Base-by-base conservation (phyloP, 2,113 vertebrate species). In the Lagopus muta region DNA sequence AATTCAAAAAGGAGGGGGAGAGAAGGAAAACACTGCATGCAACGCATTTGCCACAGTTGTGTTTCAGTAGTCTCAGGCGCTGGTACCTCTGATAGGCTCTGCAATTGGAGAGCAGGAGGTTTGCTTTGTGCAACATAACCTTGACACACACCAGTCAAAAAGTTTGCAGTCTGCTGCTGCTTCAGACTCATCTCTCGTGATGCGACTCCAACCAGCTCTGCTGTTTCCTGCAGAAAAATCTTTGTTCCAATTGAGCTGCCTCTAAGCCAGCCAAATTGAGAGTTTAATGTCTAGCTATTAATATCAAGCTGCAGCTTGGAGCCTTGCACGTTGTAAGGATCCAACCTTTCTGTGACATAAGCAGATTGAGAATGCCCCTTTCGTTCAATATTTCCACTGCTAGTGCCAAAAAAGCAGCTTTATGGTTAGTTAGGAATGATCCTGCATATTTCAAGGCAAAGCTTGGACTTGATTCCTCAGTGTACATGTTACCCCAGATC, bases 301-400 rank as follows among this genome's bases (percentile, higher is more conserved):
- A 95, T 95, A 96, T 93, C 90, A 66, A 86, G 83, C 89, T 94
- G 93, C 89, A 95, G 92, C 81, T 94, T 95, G 94, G 95, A 97
- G 92, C 92, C 86, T 61, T 72, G 90, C 40, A 21, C 73, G 1
- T 60, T 92, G 73, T 95, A 86, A 86, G 94, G 65, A 82, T 94
- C 84, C 80, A 77, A 88, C 86, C 83, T 89, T 81, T 18, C 60
- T 86, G 87, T 95, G 95, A 96, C 92, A 80, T 80, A 79, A 87
- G 91, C 97, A 95, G 96, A 96, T 93, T 52, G 92, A 85, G 89
- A 93, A 94, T 96, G 96, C 94, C 96, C 96, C 95, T 97, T 88
- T 94, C 81, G 45, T 96, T 97, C 73, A 78, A 4, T 92, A 58
- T 96, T 94, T 94, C 94, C 95, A 92, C 91, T 67, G 57, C 52